Base-by-base conservation (phyloP, 2,888 invertebrate genomes). In the Lottia scabra region DNA sequence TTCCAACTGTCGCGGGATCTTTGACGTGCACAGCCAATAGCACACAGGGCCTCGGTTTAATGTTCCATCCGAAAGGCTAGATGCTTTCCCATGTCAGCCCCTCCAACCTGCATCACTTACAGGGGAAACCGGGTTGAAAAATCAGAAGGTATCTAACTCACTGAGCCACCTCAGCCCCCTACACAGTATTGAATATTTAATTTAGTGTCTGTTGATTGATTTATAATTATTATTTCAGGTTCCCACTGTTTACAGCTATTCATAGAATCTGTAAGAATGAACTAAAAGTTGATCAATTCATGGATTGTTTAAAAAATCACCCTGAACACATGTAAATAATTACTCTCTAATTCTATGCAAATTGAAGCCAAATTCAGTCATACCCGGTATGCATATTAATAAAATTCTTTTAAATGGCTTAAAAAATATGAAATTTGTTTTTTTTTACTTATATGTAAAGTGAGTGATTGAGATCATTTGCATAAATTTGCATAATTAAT, bases 181-280 rank as follows among this genome's bases (percentile, higher is more conserved):
- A n/a, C n/a, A n/a, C n/a, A n/a, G n/a, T n/a, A n/a, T n/a, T n/a
- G n/a, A n/a, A n/a, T n/a, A n/a, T n/a, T n/a, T n/a, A n/a, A n/a
- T n/a, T n/a, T n/a, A n/a, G n/a, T n/a, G n/a, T n/a, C n/a, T n/a
- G n/a, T n/a, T n/a, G n/a, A n/a, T n/a, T 38, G 5, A 4, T 38
- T 1, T 38, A 38, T 38, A 38, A 69, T 70, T 73, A 68, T 66
- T 64, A 44, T 91, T 92, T 26, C 91, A 97, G 96, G 88, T 99
- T 98, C 90, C 99, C 99, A 0, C 91, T 99, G 67, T 99, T 99
- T 90, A 96, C 96, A 45, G 96, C 98, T 63, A 95, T 99, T 82
- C 96, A 97, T 91, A 93, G 93, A 89, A 98, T 99, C 88, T 99
- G 98, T 90, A 92, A 92, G 76, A 95, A 95, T 76, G 93, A 95